These are phyloP conservation scores for Lycopodina hypogea DNA, from an alignment of 37 sponge, comb jelly and placozoan genomes.

Conservation along the genomic window DNA sequence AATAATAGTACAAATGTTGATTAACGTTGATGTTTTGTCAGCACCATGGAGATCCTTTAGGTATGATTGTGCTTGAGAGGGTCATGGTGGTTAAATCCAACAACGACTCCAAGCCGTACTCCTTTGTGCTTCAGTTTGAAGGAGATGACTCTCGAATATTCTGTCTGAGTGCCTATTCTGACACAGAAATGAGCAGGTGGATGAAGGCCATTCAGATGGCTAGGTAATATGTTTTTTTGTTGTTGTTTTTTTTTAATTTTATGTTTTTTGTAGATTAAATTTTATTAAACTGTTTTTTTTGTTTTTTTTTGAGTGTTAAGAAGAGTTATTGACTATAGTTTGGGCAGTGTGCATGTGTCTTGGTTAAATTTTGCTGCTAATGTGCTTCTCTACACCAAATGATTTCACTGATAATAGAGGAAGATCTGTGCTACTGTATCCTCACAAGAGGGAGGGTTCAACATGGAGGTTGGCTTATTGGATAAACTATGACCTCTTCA, in stretches of 20 bases:
- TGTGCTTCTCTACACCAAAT: no score
- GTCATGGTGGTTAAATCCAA: slow-evolving; percentile 15
- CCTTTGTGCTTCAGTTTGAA: slow-evolving; percentile 50
- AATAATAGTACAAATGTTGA: background rate
- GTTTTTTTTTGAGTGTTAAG: background rate
- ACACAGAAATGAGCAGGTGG: slow-evolving; percentile 55
- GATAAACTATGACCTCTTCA: no score
- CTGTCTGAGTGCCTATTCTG: slow-evolving; percentile 51
- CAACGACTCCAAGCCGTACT: slow-evolving; percentile 39
- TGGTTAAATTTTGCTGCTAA: no score
- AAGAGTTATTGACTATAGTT: no score
- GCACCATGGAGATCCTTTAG: slow-evolving; percentile 33
- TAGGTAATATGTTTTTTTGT: slow-evolving; percentile 46
- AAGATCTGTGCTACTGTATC: no score
- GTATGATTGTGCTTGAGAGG: slow-evolving; percentile 69
- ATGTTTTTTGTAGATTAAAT: background rate
- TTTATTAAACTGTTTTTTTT: background rate
- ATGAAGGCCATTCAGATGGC: slow-evolving; percentile 49
- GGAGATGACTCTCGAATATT: slow-evolving; percentile 56
- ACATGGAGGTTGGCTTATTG: no score
- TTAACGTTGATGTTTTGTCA: background rate
- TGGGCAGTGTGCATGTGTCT: no score
- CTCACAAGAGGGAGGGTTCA: no score
- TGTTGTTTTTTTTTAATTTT: no score
- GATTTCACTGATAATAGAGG: no score